These are phyloP conservation scores for Simalia tracyae DNA, from an alignment of 2,797 vertebrate genomes.

Conservation along the genomic window DNA sequence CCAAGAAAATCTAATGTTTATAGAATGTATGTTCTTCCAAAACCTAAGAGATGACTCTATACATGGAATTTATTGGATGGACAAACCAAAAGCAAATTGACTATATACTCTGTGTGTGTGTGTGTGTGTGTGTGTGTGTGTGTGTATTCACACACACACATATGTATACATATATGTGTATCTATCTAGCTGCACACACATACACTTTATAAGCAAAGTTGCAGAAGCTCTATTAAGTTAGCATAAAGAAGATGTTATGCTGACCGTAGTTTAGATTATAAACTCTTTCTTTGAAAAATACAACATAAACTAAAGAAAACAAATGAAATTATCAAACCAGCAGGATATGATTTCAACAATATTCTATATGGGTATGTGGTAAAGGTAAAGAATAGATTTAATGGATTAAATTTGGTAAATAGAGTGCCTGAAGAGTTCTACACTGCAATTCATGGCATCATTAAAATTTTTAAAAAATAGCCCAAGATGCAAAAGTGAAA, in stretches of 20 bases:
- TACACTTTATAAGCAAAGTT: neutral
- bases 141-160: neutral
- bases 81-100: neutral
- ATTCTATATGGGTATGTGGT: neutral
- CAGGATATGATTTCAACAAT: neutral
- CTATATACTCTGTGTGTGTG: neutral
- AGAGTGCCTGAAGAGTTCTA: neutral
- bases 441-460: neutral
- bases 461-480: neutral
- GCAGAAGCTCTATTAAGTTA: neutral
- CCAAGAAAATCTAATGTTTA: neutral
- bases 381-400: neutral
- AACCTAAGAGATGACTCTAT: neutral
- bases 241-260: neutral
- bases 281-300: neutral
- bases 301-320: neutral
- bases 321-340: neutral
- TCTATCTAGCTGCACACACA: neutral
- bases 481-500: neutral
- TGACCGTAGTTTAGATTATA: neutral
- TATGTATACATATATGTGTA: neutral
- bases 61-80: neutral
- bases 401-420: neutral
- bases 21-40: neutral
- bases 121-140: neutral